Evolutionary conservation across 2,888 invertebrate genomes (phyloP), one percentile per base, ranked within the genome.

Genomic region (Drosophila nigricruria): DNA sequence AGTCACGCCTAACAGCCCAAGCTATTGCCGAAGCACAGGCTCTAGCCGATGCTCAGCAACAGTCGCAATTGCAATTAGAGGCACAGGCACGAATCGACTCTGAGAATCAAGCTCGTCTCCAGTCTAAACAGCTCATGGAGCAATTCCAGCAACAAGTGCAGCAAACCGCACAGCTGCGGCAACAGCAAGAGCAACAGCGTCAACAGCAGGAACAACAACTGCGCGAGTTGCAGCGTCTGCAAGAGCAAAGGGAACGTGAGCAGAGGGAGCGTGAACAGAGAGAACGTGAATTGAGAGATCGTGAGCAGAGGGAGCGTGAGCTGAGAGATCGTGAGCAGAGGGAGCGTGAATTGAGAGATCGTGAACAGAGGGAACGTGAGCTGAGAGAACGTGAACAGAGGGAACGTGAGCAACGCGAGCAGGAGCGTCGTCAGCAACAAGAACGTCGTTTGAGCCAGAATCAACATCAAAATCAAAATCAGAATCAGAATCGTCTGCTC

Each of bases 21-120:
- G 91, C 92, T 20, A 85, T 91, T 36, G 92, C 92, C 30, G 92
- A 92, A 18, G 91, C 92, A 1, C 92, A 91, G 49, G 90, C 88
- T 3, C 81, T 91, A 12, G 89, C 88, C 12, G 91, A 90, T 16
- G 88, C 89, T 0, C 90, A 90, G 57, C 84, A 88, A 1, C 91
- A 90, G 25, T 82, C 85, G 6, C 91, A 91, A 6, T 70, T 92
- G 69, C 93, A 94, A 83, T 92, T 93, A 87, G 94, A 94, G 93
- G 93, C 93, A 91, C 94, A 93, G 93, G 94, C 94, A 92, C 94
- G 94, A 91, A 93, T 93, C 91, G 94, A 94, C 91, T 94, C 94
- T 92, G 94, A 93, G 81, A 94, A 94, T 92, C 94, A 94, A 92
- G 94, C 92, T 1, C 90, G 91, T 3, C 87, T 77, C 5, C 91